Base-by-base conservation (phyloP, 2,113 vertebrate species). In the Chlamydotis undulata region DNA sequence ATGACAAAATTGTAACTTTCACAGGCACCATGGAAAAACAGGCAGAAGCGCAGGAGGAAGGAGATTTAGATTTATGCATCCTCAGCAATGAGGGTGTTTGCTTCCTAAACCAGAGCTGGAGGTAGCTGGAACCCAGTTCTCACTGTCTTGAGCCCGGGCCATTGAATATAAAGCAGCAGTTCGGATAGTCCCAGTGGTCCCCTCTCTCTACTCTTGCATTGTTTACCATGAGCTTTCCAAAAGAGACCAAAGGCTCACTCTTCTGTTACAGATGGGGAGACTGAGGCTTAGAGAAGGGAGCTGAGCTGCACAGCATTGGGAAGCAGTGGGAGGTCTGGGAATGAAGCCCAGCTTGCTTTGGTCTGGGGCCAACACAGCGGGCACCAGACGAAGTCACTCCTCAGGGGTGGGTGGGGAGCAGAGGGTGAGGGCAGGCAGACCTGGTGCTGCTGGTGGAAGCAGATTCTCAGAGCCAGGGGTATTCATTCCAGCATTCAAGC, bases 1-100 rank as follows among this genome's bases (percentile, higher is more conserved):
- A 91, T 94, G 50, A 43, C 71, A 94, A 79, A 91, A 84, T 6
- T 91, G 24, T 79, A 29, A 76, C 89, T 96, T 96, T 82, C 77
- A 37, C 35, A 69, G 31, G 43, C 61, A 39, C 33, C 37, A 24
- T 15, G 39, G 28, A 67, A 77, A 78, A 92, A 68, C 1, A 17
- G 63, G 33, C 53, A 49, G 61, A 35, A 87, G 33, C 53, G 64
- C 49, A 83, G 47, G 17, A 74, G 24, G 41, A 69, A 55, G 50
- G n/a, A 67, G 55, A 50, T 69, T 92, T 64, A 50, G 26, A 84
- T 65, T 81, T 89, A 14, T 23, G 15, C 21, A 28, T 84, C 69
- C 61, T 53, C 25, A 67, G 12, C 41, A 89, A 12, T 23, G 26
- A 25, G 24, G 50, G 10, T 3, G 7, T 77, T 77, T 77, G 43